Base-by-base conservation (phyloP, 2,113 vertebrate species). In the Leuciscus idus region DNA sequence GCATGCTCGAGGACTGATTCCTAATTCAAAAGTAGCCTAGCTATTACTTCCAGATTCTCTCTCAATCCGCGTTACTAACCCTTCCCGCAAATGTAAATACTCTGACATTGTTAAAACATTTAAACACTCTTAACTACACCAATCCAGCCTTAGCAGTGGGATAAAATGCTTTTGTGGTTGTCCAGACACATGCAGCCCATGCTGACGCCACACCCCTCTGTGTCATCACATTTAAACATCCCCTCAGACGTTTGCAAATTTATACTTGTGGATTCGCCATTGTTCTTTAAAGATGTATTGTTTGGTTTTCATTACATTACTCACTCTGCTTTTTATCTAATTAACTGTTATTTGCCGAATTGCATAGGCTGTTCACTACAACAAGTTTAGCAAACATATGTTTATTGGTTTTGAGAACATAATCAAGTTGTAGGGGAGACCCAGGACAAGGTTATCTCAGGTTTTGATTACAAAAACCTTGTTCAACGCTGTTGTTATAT, bases 121-220 rank as follows among this genome's bases (percentile, higher is more conserved):
- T 26, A 30, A 48, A 50, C 61, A 10, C 4, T 10, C 6, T 26
- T 43, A 50, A 50, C 43, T 19, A 1, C 21, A 55, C 28, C 23
- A 21, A 21, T 59, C 46, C 12, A 81, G 4, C 39, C 23, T 23
- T n/a, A 81, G 4, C 43, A 36, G 11, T 70, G 26, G 46, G 26
- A 19, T 36, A 10, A 62, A n/a, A 62, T 8, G 78, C n/a, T 48
- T 72, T 83, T 70, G 64, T 43, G 66, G 59, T 17, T 33, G 28
- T 43, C 23, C 46, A 70, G 64, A 23, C 64, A 70, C 62, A 82
- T 82, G 78, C 36, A 64, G 78, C 59, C 57, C 78, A 64, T 64
- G 59, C 77, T 66, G 30, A 70, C 28, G 48, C 48, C 81, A 83
- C 81, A 83, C 81, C 81, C 64, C 81, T 72, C 64, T 83, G 81